Evolutionary conservation across 2,113 vertebrate genomes (phyloP), one percentile per base, ranked within the genome.

Genomic region (Antechinus stuartii): DNA sequence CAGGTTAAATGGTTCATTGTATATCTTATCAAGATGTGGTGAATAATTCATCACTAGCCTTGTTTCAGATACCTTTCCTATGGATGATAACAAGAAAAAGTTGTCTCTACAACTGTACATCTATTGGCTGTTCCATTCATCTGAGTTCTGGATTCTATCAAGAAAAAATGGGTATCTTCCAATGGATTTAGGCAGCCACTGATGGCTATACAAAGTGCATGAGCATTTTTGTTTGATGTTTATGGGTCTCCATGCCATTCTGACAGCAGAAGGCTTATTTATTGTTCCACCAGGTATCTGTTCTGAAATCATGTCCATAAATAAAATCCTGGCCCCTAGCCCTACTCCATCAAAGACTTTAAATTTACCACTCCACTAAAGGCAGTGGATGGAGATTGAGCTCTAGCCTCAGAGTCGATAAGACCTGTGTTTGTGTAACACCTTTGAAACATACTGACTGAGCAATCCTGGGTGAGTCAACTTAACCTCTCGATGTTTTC

Each of bases 301-400:
- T 56, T 95, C 84, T 90, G 54, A 98, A 98, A 96, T 91, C 92
- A 94, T 91, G 22, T 92, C 97, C 91, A 91, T 92, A 97, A 97
- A 96, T 11, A 97, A 93, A 95, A 95, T 91, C 93, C 90, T 95
- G 93, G 46, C 89, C 23, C 89, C 49, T 90, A 19, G 26, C 55
- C 89, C 10, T 56, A n/a, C 92, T 94, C 91, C 61, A 95, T 91
- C 94, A 96, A 96, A 93, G 90, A 96, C 25, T 57, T 95, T 54
- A n/a, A 56, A 91, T 92, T 94, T 96, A 90, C 93, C 96, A 89
- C 93, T 96, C 16, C 68, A 76, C 68, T 76, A 76, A 76, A 76
- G 68, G 61, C 30, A 68, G 61, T 16, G 61, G 61, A 68, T 68
- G 35, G 61, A 76, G 68, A n/a, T 22, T 22, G 68, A 76, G 35